A percentile compares a stretch with the other conserved stretches of the same genome.
Conservation (phyloP, 2,113 vertebrate species). For the Eulemur macaco region DNA sequence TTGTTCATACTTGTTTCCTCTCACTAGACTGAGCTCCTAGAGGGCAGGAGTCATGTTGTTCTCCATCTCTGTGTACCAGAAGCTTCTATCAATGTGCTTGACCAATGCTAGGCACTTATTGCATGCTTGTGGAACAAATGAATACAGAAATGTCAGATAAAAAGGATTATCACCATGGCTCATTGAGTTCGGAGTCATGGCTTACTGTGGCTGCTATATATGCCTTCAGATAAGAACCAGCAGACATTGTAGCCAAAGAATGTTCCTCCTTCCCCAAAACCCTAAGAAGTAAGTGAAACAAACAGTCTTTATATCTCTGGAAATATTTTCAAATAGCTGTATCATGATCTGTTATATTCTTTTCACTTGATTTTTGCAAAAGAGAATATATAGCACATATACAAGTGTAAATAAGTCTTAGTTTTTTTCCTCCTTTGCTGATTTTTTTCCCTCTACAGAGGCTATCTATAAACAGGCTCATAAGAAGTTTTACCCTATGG, state of each 20-base stretch:
- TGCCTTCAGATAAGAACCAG: not conserved
- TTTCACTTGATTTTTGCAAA: conserved; percentile 18
- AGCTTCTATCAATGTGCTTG: not conserved
- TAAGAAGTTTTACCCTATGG: not conserved
- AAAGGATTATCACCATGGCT: not conserved
- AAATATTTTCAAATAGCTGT: conserved; percentile 1
- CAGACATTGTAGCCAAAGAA: not conserved
- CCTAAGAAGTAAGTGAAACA: not conserved
- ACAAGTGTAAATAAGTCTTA: not conserved
- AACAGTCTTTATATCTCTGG: not conserved
- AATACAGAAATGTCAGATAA: not conserved
- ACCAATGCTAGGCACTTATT: not conserved
- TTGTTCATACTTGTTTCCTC: not conserved
- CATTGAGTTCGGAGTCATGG: not conserved
- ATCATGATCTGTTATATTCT: not conserved
- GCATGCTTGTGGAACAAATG: not conserved
- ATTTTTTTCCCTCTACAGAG: not conserved
- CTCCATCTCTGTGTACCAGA: not conserved
- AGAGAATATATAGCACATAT: not conserved
- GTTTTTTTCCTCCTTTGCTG: not conserved
- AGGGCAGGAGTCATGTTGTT: not conserved
- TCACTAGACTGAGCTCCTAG: not conserved
- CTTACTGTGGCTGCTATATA: not conserved
- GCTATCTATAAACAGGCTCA: not conserved
- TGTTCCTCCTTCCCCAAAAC: not conserved